Evolutionary conservation across 2,797 vertebrate species (phyloP).

Genomic region (Tympanoctomys barrerae): DNA sequence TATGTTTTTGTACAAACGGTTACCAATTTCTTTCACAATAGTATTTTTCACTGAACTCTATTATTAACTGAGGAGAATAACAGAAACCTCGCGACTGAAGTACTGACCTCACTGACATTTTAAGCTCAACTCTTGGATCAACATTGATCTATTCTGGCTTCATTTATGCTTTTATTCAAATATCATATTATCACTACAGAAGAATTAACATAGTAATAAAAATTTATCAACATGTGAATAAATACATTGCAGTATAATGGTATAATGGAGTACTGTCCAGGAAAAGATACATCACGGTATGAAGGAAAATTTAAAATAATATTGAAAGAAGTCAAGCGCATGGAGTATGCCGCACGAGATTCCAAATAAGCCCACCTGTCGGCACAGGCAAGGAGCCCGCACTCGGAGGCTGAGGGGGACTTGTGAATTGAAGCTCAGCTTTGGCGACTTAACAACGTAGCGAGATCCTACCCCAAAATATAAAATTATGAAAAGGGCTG

Average conservation of each 20-base stretch:
- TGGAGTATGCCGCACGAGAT: not conserved
- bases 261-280: not conserved
- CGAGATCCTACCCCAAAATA: not conserved
- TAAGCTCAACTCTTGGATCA: not conserved
- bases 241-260: not conserved
- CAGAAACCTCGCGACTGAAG: not conserved
- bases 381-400: not conserved
- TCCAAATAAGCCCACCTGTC: not conserved
- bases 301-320: slow-evolving; percentile 27
- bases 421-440: not conserved
- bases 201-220: not conserved
- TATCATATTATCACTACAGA: not conserved
- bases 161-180: slow-evolving; percentile 20
- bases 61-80: not conserved
- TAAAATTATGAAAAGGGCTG: not conserved
- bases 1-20: slow-evolving; percentile 15
- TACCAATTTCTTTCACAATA: slow-evolving; percentile 43
- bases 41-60: slow-evolving; percentile 26
- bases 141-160: not conserved
- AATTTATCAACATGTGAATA: not conserved
- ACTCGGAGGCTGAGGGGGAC: not conserved
- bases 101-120: not conserved
- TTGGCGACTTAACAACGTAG: not conserved
- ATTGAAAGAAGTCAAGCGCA: not conserved
- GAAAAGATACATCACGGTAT: not conserved